These are phyloP conservation scores for Neosilurus mollespiculum DNA, from an alignment of 2,797 vertebrate species.

Conservation along the genomic window DNA sequence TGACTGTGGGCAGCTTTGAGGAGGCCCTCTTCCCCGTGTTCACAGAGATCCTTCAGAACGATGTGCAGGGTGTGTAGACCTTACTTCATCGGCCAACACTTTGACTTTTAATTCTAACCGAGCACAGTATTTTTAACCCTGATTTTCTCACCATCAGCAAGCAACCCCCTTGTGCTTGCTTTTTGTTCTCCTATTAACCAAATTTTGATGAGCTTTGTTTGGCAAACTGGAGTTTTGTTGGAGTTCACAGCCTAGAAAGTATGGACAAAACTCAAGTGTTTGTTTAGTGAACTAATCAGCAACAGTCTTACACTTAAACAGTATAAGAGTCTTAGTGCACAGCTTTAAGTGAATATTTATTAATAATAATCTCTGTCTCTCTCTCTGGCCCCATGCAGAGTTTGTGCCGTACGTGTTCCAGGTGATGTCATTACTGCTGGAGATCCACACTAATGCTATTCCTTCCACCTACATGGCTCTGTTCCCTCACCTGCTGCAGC, in stretches of 20 bases:
- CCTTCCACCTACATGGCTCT: constrained; percentile 93
- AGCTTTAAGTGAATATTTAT: background rate
- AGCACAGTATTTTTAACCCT: background rate
- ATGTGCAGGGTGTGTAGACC: constrained; percentile 85
- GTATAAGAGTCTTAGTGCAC: background rate
- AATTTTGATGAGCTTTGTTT: background rate
- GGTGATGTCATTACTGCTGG: constrained; percentile 98
- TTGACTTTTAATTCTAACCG: background rate
- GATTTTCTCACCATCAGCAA: background rate
- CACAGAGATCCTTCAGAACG: constrained; percentile 95
- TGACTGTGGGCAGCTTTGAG: constrained; percentile 90
- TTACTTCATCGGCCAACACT: background rate
- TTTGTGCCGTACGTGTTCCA: constrained; percentile 99
- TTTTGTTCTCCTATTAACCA: background rate
- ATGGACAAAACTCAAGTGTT: background rate
- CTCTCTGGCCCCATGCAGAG: constrained; percentile 72
- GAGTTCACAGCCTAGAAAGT: background rate
- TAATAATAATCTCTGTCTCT: background rate
- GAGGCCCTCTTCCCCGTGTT: constrained; percentile 97
- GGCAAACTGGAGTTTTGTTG: background rate
- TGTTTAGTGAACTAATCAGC: background rate
- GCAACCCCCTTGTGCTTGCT: background rate
- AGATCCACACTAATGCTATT: constrained; percentile 91
- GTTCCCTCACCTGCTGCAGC: constrained; percentile 96
- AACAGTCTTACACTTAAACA: background rate